These are phyloP conservation scores for Glossophaga mutica DNA, from an alignment of 2,797 vertebrate species.

Conservation along the genomic window DNA sequence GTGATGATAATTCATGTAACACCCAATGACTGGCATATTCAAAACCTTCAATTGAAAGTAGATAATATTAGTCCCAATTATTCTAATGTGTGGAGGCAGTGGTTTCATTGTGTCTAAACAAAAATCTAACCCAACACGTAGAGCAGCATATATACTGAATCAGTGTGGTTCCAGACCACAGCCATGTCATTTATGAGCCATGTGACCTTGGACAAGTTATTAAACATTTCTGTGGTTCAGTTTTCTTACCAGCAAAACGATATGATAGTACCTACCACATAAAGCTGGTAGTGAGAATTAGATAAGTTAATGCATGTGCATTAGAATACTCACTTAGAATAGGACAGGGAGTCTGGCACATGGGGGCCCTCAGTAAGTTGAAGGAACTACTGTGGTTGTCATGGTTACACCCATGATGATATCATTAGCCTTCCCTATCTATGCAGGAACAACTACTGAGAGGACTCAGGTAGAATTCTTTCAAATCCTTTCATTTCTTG, in stretches of 20 bases:
- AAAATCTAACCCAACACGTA: background rate
- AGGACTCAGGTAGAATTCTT: background rate
- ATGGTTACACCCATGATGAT: background rate
- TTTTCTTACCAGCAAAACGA: conserved; percentile 12
- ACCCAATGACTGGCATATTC: background rate
- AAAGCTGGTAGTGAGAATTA: background rate
- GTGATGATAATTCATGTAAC: background rate
- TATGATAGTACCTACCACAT: background rate
- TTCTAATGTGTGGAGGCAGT: background rate
- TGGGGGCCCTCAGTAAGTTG: background rate
- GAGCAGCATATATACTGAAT: background rate
- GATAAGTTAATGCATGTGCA: background rate
- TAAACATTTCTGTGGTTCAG: background rate
- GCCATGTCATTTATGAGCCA: background rate
- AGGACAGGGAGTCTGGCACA: background rate
- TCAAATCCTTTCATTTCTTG: background rate
- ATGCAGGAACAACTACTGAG: background rate
- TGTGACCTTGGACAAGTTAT: background rate
- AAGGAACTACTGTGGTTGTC: background rate
- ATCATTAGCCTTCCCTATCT: background rate
- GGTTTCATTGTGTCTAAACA: background rate
- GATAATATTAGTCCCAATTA: background rate
- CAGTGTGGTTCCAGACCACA: background rate
- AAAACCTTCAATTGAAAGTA: background rate
- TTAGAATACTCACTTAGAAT: background rate